Percentiles rank a stretch among this genome's conserved stretches.
Conservation (phyloP, 1,140 invertebrate species). For the Drosophila azteca region DNA sequence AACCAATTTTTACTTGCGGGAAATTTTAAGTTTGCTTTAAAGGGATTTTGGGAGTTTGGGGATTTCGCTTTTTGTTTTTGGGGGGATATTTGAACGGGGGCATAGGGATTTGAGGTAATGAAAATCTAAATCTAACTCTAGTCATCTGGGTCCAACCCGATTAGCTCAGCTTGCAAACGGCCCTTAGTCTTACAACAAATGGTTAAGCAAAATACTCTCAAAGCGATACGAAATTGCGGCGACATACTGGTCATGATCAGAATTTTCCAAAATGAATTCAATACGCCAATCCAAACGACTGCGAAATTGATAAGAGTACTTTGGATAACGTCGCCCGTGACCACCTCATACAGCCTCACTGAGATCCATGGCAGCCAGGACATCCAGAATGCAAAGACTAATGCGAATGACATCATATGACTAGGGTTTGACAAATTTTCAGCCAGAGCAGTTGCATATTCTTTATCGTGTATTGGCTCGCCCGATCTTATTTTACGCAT, state of each 20-base stretch:
- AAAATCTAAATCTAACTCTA: constrained; percentile 84
- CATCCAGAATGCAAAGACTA: constrained; percentile 94
- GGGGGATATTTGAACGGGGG: constrained; percentile 17
- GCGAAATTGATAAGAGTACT: constrained; percentile 95
- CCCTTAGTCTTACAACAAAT: constrained; percentile 93
- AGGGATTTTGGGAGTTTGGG: constrained; percentile 11
- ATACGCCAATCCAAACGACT: constrained; percentile 96
- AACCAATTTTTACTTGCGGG: constrained; percentile 49
- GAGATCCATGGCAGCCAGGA: constrained; percentile 96
- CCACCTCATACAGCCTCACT: constrained; percentile 87
- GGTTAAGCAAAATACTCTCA: constrained; percentile 94
- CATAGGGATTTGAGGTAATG: constrained; percentile 16
- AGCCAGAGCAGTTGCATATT: constrained; percentile 94
- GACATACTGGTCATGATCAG: constrained; percentile 94
- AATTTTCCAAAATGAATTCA: constrained; percentile 97
- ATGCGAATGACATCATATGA: constrained; percentile 97
- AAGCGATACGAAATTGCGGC: constrained; percentile 94
- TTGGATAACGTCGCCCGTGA: constrained; percentile 86
- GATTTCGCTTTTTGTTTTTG: background rate
- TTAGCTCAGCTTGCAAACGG: constrained; percentile 91
- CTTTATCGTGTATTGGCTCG: constrained; percentile 94
- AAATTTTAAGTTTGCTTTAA: constrained; percentile 13
- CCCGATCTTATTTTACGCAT: constrained; percentile 91
- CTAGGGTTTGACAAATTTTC: constrained; percentile 96
- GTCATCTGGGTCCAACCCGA: constrained; percentile 93